A percentile compares a stretch with the other conserved stretches of the same genome.
These are phyloP conservation scores for Drosophila barbarae DNA, from an alignment of 2,888 invertebrate species.

Conservation along the genomic window DNA sequence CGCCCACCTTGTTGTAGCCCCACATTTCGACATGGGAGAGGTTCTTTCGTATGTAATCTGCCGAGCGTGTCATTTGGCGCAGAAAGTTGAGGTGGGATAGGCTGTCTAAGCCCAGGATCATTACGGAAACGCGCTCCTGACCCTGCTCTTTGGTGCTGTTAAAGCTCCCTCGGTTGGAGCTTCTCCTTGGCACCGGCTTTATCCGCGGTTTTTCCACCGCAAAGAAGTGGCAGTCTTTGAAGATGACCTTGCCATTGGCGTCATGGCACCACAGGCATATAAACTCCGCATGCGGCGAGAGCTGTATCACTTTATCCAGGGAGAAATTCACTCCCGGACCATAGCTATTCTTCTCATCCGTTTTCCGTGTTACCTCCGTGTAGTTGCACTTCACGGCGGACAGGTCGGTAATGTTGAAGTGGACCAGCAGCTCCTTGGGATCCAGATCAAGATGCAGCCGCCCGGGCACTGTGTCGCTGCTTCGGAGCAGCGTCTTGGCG, in stretches of 20 bases:
- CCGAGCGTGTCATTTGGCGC: slow-evolving; percentile 89
- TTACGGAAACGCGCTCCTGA: slow-evolving; percentile 82
- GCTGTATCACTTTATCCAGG: slow-evolving; percentile 43
- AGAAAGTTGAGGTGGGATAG: slow-evolving; percentile 92
- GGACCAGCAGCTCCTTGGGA: slow-evolving; percentile 58
- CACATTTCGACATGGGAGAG: slow-evolving; percentile 84
- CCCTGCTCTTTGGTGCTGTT: slow-evolving; percentile 17
- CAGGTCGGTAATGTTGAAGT: slow-evolving; percentile 70
- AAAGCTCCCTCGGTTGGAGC: slow-evolving; percentile 27
- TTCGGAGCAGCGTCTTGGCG: slow-evolving; percentile 64
- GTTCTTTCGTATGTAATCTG: slow-evolving; percentile 81
- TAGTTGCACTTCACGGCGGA: slow-evolving; percentile 71
- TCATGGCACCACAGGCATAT: slow-evolving; percentile 84
- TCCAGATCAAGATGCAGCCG: slow-evolving; percentile 71
- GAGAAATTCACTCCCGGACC: slow-evolving; percentile 50
- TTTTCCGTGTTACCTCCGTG: slow-evolving; percentile 65
- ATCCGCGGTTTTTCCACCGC: slow-evolving; percentile 75
- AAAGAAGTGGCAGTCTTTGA: slow-evolving; percentile 84
- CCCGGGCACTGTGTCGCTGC: slow-evolving; percentile 60
- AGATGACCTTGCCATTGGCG: slow-evolving; percentile 80
- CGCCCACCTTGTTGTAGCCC: slow-evolving; percentile 96
- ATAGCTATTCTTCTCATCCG: slow-evolving; percentile 67
- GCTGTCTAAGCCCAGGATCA: slow-evolving; percentile 91
- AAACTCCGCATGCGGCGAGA: slow-evolving; percentile 82
- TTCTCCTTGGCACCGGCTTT: background rate